These are phyloP conservation scores for Drosophila parabipectinata DNA, from an alignment of 1,140 invertebrate genomes.

Conservation along the genomic window DNA sequence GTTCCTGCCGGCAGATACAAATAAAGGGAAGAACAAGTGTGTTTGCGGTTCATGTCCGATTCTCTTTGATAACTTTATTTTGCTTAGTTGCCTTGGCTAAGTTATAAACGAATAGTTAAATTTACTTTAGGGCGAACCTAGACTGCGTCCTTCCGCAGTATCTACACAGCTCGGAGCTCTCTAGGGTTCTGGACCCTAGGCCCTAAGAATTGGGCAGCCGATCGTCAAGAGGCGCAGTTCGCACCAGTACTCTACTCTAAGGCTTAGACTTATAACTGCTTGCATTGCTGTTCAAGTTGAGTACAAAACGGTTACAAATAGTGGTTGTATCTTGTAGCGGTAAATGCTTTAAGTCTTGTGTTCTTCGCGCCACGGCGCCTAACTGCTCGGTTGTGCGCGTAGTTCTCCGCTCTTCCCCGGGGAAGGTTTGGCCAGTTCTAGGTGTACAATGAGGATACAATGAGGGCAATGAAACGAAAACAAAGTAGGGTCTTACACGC, in stretches of 20 bases:
- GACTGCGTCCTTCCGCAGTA: slow-evolving; percentile 41
- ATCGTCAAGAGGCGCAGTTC: slow-evolving; percentile 27
- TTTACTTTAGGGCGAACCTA: slow-evolving; percentile 54
- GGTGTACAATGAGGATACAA: neutral
- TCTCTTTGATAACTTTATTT: slow-evolving; percentile 42
- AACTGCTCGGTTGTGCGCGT: slow-evolving; percentile 40
- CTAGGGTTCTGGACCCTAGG: slow-evolving; percentile 4
- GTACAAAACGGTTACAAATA: slow-evolving; percentile 57
- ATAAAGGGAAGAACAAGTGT: slow-evolving; percentile 23
- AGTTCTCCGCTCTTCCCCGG: slow-evolving; percentile 14
- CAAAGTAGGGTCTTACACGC: neutral
- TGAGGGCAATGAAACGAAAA: slow-evolving; percentile 21
- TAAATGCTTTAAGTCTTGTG: slow-evolving; percentile 80
- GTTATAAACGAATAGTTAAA: slow-evolving; percentile 55
- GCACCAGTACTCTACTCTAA: slow-evolving; percentile 62
- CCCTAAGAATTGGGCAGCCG: slow-evolving; percentile 29
- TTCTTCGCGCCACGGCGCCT: slow-evolving; percentile 36
- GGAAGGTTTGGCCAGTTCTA: slow-evolving; percentile 46
- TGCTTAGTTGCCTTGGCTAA: slow-evolving; percentile 51
- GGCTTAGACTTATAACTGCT: slow-evolving; percentile 57
- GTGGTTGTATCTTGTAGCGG: slow-evolving; percentile 59
- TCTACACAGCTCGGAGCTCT: slow-evolving; percentile 36
- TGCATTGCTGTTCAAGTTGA: slow-evolving; percentile 74
- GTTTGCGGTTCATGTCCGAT: slow-evolving; percentile 29
- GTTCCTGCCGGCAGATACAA: slow-evolving; percentile 4